A percentile compares a stretch with the other conserved stretches of the same genome.
Evolutionary conservation across 35 echinoderm and acorn worm species (phyloP).

Genomic region (Apostichopus japonicus): DNA sequence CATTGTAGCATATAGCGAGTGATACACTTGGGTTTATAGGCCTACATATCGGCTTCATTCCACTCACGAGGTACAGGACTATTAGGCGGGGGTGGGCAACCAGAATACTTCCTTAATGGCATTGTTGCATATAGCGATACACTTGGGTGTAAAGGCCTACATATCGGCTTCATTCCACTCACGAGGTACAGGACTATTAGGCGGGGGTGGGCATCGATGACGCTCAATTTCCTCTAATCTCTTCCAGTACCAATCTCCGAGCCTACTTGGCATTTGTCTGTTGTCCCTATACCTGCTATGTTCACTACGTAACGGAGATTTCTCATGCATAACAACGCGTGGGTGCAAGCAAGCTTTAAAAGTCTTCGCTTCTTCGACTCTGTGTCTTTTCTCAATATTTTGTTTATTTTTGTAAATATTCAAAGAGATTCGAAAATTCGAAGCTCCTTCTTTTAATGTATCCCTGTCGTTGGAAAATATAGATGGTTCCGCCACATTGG

Average conservation of each 20-base stretch:
- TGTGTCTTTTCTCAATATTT: background rate
- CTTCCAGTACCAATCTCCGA: conserved; percentile 50
- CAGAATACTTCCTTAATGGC: no score
- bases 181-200: conserved; percentile 36
- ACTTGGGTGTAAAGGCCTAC: background rate
- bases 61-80: conserved; percentile 25
- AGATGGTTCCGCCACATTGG: background rate
- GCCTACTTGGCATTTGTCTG: background rate
- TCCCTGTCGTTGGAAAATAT: background rate
- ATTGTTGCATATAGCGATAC: no score
- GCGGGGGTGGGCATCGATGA: conserved; percentile 36
- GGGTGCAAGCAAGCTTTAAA: background rate
- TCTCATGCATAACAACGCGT: background rate
- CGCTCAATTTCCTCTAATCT: conserved; percentile 33
- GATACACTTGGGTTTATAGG: no score
- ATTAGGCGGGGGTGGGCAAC: conserved; percentile 42
- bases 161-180: conserved; percentile 36
- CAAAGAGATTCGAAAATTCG: conserved; percentile 14
- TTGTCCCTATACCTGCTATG: background rate
- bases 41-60: conserved; percentile 17
- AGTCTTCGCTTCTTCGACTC: background rate
- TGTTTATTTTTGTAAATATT: conserved; percentile 13
- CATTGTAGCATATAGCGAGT: no score
- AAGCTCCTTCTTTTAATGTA: background rate
- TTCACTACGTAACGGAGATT: background rate